Evolutionary conservation across 2,797 vertebrate species (phyloP), one percentile per base, ranked within the genome.

Genomic region (Myioborus melanocephalus): DNA sequence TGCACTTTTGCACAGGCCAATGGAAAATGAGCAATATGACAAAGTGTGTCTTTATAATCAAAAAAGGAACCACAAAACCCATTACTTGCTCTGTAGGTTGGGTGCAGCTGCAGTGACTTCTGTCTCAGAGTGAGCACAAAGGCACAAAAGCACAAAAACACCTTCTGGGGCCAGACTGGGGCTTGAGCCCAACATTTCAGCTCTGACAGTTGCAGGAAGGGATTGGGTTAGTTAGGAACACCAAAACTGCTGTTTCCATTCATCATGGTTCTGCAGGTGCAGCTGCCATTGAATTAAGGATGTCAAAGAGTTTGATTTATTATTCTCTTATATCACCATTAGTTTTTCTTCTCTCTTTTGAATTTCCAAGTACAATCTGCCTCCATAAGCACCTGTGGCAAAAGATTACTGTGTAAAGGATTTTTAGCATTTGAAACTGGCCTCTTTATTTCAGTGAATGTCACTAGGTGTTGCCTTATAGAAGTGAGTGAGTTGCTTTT

Each of bases 21-120:
- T 61, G 82, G 93, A 92, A 96, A 94, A 94, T 81, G 57, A 94
- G 63, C 47, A 50, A 34, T 73, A 39, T 83, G 78, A 83, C 57
- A 57, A 71, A 78, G 71, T 69, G 61, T 59, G 47, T 55, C 84
- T 87, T 59, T 57, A 60, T 14, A 90, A 80, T 57, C 86, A 83
- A 81, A 88, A 64, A 75, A 60, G 30, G 61, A 89, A 85, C 90
- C 89, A 81, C 92, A 92, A 80, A 89, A 80, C 1, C 49, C 83
- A 57, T 32, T 8, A 28, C 35, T 83, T 65, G 79, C 83, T 81
- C 26, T 61, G 64, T 63, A 80, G 65, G 49, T 76, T 56, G 63
- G 39, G 28, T 63, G 89, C 83, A 75, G 50, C 68, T 61, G 91
- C 83, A 85, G 85, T 0, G 0, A 8, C 56, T 84, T 57, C 52